Base-by-base conservation (phyloP, 2,888 invertebrate genomes). In the Axea sp. region DNA sequence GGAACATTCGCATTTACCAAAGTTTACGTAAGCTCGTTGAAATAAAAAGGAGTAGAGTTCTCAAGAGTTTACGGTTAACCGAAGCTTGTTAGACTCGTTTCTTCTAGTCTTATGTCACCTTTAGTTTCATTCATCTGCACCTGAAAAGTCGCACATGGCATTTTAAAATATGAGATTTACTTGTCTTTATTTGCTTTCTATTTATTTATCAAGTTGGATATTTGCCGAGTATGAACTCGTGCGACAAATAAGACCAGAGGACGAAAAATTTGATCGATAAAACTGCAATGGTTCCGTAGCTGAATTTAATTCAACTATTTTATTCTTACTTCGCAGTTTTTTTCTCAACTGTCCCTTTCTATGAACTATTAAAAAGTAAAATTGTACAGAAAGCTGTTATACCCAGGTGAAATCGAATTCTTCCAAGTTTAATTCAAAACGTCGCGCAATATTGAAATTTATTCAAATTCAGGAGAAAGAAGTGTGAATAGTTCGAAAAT, bases 271-370 rank as follows among this genome's bases (percentile, higher is more conserved):
- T 49, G 47, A 64, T 71, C 71, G 64, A 71, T 71, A 71, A n/a
- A n/a, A 51, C 51, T 60, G 51, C 59, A 59, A 49, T 47, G 51
- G 22, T 12, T 45, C 60, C 30, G 19, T 11, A 35, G 45, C 31
- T 30, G 35, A 68, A 68, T 60, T 68, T 68, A 60, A 68, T 68
- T 60, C 53, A 43, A 60, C 68, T 43, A 45, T 45, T 68, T 60
- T 60, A 43, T 60, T 60, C 49, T 59, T 51, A 26, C 24, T 26
- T 7, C 15, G 49, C 35, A 24, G 33, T 28, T 43, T 59, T 51
- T 22, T 39, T 15, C 15, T 47, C 22, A 2, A 19, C 4, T 4
- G 19, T 19, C 19, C 19, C 4, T 19, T 31, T 41, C 8, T 22
- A 7, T 8, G 26, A 24, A 28, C 37, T 30, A 17, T 12, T 41